These are phyloP conservation scores for Pantala flavescens DNA, from an alignment of 1,140 invertebrate genomes.

Conservation along the genomic window DNA sequence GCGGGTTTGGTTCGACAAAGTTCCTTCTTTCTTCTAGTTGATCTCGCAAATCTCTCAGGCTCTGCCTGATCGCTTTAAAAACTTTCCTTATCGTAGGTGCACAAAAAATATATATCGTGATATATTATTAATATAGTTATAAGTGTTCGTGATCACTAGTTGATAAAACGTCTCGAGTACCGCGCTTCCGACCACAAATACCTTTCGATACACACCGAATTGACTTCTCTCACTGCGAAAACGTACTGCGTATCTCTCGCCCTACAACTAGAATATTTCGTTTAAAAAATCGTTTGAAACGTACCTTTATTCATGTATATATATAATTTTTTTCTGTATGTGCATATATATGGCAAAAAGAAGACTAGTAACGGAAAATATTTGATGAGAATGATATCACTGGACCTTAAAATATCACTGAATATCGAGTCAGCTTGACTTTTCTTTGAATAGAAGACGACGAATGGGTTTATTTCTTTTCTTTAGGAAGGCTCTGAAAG, in stretches of 20 bases:
- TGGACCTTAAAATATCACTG: constrained; percentile 9
- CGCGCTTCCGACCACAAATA: background rate
- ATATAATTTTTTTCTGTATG: background rate
- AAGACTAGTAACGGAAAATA: constrained; percentile 10
- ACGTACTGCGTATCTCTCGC: background rate
- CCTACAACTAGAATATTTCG: constrained; percentile 3
- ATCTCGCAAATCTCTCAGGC: background rate
- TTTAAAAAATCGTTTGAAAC: constrained; percentile 8
- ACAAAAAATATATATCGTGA: constrained; percentile 8
- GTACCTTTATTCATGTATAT: background rate
- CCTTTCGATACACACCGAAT: background rate
- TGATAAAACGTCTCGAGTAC: background rate
- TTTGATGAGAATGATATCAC: constrained; percentile 10
- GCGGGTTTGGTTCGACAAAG: background rate
- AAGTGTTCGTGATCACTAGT: background rate
- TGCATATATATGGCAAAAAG: constrained; percentile 7
- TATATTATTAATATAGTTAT: constrained; percentile 6
- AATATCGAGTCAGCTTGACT: background rate
- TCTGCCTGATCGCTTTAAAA: background rate
- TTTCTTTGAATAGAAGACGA: constrained; percentile 10
- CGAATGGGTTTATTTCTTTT: background rate
- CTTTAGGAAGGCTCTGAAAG: constrained; percentile 4
- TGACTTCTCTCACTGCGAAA: background rate
- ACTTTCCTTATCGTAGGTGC: constrained; percentile 5
- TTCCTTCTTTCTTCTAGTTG: background rate